phyloP scores from a whole-genome alignment of 2,113 vertebrate genomes.

The Larimichthys polyactis region DNA sequence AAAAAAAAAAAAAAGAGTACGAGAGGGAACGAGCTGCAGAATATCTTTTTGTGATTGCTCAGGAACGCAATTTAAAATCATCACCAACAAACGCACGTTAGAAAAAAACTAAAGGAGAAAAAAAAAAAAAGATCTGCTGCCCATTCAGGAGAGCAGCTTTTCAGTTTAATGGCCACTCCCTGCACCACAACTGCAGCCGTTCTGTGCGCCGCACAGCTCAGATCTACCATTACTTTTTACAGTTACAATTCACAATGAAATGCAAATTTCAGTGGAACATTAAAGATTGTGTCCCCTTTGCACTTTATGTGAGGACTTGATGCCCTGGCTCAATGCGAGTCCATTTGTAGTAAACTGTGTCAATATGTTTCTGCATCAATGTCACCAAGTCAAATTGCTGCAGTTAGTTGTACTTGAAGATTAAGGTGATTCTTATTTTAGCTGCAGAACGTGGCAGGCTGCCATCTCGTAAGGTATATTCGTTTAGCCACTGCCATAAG shows the following conservation, averaged over 20 bases:
- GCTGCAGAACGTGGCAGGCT: slow-evolving; percentile 23
- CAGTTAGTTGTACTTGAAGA: slow-evolving; percentile 7
- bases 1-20: not conserved
- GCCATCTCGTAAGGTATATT: not conserved
- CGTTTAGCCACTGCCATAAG: not conserved
- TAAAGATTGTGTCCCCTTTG: slow-evolving; percentile 13
- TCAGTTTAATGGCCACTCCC: slow-evolving; percentile 28
- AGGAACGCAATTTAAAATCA: slow-evolving; percentile 23
- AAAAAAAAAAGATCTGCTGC: slow-evolving; percentile 15
- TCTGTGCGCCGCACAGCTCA: not conserved
- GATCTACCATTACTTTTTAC: slow-evolving; percentile 31
- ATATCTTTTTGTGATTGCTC: slow-evolving; percentile 27
- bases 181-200: slow-evolving; percentile 20
- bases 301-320: not conserved
- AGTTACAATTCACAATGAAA: slow-evolving; percentile 37
- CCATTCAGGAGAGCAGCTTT: not conserved
- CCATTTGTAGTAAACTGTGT: slow-evolving; percentile 13
- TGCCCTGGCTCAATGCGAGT: not conserved
- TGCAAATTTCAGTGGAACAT: slow-evolving; percentile 35
- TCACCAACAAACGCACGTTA: not conserved
- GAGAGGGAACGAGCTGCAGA: slow-evolving; percentile 2
- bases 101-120: slow-evolving; percentile 4
- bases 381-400: slow-evolving; percentile 22
- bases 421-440: slow-evolving; percentile 49
- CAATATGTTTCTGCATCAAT: slow-evolving; percentile 36